Percentiles rank a stretch among this genome's conserved stretches.
These are phyloP conservation scores for Phoenicopterus ruber DNA, from an alignment of 2,113 vertebrate genomes.

Conservation along the genomic window DNA sequence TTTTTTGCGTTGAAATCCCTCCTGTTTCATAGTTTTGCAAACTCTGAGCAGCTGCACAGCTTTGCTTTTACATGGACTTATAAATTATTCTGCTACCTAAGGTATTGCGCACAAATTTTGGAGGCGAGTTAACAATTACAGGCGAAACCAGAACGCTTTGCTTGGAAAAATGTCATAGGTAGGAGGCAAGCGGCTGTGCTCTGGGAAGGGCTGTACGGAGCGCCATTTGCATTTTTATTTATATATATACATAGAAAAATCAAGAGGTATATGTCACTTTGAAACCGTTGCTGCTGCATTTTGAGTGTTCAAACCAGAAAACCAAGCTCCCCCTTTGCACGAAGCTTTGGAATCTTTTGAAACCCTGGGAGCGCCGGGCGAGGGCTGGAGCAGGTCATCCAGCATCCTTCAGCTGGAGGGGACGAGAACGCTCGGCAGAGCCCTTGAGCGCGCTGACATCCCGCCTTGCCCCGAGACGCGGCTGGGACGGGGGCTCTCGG, in stretches of 20 bases:
- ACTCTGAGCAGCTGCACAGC: neutral
- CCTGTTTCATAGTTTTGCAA: neutral
- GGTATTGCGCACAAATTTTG: neutral
- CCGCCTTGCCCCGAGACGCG: rapidly evolving
- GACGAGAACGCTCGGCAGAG: neutral
- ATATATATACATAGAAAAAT: rapidly evolving
- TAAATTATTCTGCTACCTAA: neutral
- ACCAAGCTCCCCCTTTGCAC: rapidly evolving
- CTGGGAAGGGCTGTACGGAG: neutral
- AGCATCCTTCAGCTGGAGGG: neutral
- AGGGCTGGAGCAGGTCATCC: rapidly evolving
- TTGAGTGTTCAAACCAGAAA: neutral
- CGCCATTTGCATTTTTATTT: neutral
- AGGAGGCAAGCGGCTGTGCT: neutral
- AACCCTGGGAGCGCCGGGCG: no score
- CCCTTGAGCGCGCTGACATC: rapidly evolving
- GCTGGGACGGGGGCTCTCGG: rapidly evolving
- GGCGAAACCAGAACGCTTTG: neutral
- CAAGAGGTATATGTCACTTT: rapidly evolving
- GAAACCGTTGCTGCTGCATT: neutral
- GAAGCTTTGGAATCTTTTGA: neutral
- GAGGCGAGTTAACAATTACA: neutral
- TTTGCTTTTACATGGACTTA: neutral
- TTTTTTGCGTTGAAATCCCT: neutral
- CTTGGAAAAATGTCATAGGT: neutral